Evolutionary conservation across 2,888 invertebrate genomes (phyloP), one percentile per base, ranked within the genome.

Genomic region (Nowickia ferox): DNA sequence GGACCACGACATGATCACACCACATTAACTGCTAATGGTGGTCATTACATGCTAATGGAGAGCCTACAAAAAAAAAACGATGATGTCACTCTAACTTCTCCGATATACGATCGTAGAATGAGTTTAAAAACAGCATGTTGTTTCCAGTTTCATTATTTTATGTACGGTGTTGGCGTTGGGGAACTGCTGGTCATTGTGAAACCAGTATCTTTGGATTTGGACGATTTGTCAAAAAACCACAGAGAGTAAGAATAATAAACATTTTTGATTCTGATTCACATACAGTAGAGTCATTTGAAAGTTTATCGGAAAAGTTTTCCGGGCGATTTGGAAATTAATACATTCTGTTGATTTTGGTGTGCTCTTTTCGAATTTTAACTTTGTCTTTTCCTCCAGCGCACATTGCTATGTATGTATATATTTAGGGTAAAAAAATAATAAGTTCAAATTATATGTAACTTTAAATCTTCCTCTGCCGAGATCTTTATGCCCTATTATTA

Each of bases 11-110:
- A 94, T 88, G 97, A 97, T 90, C 97, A 97, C 89, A 97, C 97
- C 0, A 93, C 94, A 11, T 95, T 96, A 1, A 89, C 89, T 1
- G 76, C 84, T 15, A 88, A 93, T 93, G 86, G 93, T 95, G 97
- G 97, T 0, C 95, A 96, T 89, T 98, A 97, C 91, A 95, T 98
- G 95, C 96, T 96, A 88, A 95, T 97, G 86, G 97, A 98, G 90
- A 95, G 96, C 17, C 95, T 96, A 0, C 87, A 88, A 6, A 93
- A 94, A 15, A 61, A 63, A 30, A 38, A 59, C 15, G 95, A 96
- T 84, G 95, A 95, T 0, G 96, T 97, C 0, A 94, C 96, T 0
- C 93, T 97, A 0, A 92, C 96, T 10, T 97, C 97, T 0, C 97
- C 97, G 0, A 93, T 96, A 0, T 97, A 95, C 90, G 92, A 94